phyloP scores from a whole-genome alignment of 2,113 vertebrate genomes.

The Pionites leucogaster region DNA sequence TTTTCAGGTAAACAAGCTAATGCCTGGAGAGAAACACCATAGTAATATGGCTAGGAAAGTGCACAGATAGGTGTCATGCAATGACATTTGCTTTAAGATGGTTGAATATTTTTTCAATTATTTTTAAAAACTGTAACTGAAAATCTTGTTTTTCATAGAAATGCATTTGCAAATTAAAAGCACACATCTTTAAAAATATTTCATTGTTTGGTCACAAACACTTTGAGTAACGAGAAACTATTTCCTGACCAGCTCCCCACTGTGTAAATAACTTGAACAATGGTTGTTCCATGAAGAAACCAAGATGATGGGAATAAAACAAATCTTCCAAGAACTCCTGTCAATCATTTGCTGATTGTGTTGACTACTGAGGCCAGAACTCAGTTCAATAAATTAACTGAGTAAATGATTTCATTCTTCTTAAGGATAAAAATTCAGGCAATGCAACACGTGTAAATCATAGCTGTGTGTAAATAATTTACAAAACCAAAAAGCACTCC shows the following conservation, averaged over 20 bases:
- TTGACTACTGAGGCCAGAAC: background rate
- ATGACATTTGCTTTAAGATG: background rate
- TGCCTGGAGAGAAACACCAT: background rate
- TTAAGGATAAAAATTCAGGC: background rate
- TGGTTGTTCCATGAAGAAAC: background rate
- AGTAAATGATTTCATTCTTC: background rate
- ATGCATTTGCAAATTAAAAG: constrained; percentile 12
- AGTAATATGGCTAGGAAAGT: background rate
- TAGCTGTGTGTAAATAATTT: background rate
- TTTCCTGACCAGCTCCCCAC: background rate
- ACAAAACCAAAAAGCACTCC: background rate
- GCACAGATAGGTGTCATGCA: background rate
- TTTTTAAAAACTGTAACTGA: background rate
- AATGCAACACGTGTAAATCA: background rate
- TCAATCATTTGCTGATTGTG: background rate
- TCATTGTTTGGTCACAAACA: background rate
- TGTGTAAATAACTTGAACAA: background rate
- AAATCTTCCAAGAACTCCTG: background rate
- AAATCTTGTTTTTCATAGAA: background rate
- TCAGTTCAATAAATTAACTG: background rate
- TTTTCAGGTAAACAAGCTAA: background rate
- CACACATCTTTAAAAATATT: background rate
- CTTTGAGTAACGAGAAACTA: background rate
- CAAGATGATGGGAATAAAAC: background rate
- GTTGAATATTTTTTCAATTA: background rate